A percentile compares a stretch with the other conserved stretches of the same genome.
phyloP scores from a whole-genome alignment of 2,888 invertebrate species.

The Gerris lacustris region DNA sequence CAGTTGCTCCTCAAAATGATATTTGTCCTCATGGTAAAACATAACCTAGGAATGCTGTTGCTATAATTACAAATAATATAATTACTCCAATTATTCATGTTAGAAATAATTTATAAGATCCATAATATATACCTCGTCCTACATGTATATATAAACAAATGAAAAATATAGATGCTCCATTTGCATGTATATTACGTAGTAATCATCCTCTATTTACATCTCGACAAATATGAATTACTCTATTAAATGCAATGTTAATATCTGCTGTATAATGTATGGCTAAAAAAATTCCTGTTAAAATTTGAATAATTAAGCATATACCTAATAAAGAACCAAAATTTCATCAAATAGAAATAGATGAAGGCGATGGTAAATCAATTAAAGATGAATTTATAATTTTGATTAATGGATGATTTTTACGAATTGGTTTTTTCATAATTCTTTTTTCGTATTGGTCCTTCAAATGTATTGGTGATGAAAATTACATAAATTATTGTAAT shows the following conservation, averaged over 20 bases:
- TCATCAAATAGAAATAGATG: constrained; percentile 52
- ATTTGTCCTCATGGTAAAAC: constrained; percentile 69
- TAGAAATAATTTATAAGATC: constrained; percentile 36
- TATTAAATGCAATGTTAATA: constrained; percentile 51
- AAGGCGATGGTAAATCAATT: constrained; percentile 48
- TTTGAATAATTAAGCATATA: constrained; percentile 51
- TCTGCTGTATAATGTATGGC: constrained; percentile 56
- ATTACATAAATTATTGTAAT: constrained; percentile 47
- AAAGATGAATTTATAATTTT: constrained; percentile 49
- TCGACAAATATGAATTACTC: constrained; percentile 55
- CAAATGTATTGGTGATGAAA: constrained; percentile 43
- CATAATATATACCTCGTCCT: constrained; percentile 17
- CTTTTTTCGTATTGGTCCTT: background rate
- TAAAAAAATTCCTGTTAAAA: constrained; percentile 54
- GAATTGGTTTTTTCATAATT: constrained; percentile 31
- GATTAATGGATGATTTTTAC: constrained; percentile 34
- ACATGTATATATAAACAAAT: constrained; percentile 34
- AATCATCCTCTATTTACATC: constrained; percentile 58
- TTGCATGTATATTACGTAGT: constrained; percentile 51
- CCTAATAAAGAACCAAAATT: constrained; percentile 56
- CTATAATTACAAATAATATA: constrained; percentile 55
- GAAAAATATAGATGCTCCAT: constrained; percentile 61
- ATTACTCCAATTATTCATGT: constrained; percentile 54
- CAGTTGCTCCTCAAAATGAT: constrained; percentile 67
- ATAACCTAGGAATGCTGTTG: constrained; percentile 64